A percentile compares a stretch with the other conserved stretches of the same genome.
phyloP scores from a whole-genome alignment of 1,140 invertebrate species.

The Ectropis grisescens region DNA sequence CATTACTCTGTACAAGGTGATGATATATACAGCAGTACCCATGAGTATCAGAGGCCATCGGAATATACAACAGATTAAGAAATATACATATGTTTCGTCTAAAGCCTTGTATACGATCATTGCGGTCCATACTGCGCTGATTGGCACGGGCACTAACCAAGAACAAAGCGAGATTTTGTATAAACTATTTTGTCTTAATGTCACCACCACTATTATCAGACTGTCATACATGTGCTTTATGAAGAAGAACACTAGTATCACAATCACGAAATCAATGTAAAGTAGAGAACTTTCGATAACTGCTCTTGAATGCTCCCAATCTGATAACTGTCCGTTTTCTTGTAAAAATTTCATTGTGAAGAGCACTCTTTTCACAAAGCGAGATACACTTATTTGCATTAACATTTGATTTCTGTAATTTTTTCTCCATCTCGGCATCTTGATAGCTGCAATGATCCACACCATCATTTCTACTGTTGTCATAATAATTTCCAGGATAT shows the following conservation, averaged over 20 bases:
- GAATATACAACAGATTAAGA: slow-evolving; percentile 33
- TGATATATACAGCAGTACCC: slow-evolving; percentile 33
- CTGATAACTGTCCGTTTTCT: slow-evolving; percentile 12
- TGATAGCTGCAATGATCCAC: slow-evolving; percentile 33
- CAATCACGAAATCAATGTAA: slow-evolving; percentile 48
- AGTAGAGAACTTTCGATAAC: slow-evolving; percentile 22
- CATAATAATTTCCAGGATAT: slow-evolving; percentile 45
- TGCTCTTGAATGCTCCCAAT: slow-evolving; percentile 5
- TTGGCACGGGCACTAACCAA: slow-evolving; percentile 38
- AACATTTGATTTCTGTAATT: slow-evolving; percentile 60
- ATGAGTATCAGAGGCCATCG: slow-evolving; percentile 46
- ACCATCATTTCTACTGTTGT: slow-evolving; percentile 37
- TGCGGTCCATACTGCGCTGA: slow-evolving; percentile 19
- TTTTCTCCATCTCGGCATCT: slow-evolving; percentile 33
- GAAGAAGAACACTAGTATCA: slow-evolving; percentile 44
- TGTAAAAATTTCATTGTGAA: slow-evolving; percentile 25
- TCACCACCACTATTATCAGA: slow-evolving; percentile 46
- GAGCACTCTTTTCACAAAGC: slow-evolving; percentile 40
- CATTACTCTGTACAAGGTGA: slow-evolving; percentile 34
- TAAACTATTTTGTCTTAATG: slow-evolving; percentile 35
- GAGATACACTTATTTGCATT: slow-evolving; percentile 42
- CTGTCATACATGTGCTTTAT: slow-evolving; percentile 57
- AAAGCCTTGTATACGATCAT: slow-evolving; percentile 17
- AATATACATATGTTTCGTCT: slow-evolving; percentile 22
- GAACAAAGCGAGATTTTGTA: slow-evolving; percentile 29